Conservation (phyloP, 2,113 vertebrate species). For the Heterochromis multidens region DNA sequence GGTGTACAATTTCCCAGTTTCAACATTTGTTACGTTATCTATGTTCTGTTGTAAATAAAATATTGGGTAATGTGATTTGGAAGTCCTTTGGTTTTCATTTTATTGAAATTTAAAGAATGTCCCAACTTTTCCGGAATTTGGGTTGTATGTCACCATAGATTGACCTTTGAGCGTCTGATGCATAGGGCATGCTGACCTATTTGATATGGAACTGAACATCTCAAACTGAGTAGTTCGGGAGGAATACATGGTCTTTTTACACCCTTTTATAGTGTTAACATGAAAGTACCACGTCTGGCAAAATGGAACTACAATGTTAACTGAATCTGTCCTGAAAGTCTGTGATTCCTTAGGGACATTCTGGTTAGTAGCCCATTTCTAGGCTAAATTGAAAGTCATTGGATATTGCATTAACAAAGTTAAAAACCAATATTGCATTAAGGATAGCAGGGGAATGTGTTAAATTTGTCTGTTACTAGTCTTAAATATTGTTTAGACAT, state of each 20-base stretch:
- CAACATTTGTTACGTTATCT: too few relatives aligned
- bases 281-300: neutral
- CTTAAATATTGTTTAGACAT: neutral
- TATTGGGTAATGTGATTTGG: too few relatives aligned
- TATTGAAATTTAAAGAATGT: too few relatives aligned
- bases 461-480: neutral
- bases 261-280: neutral
- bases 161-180: neutral
- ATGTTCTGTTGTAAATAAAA: too few relatives aligned
- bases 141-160: neutral
- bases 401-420: neutral
- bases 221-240: neutral
- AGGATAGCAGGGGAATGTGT: neutral
- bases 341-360: neutral
- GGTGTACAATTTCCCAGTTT: too few relatives aligned
- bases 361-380: neutral
- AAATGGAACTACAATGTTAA: neutral
- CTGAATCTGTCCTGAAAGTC: neutral
- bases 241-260: neutral
- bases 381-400: neutral
- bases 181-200: neutral
- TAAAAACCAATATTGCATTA: neutral
- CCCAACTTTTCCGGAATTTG: too few relatives aligned
- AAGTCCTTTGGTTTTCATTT: too few relatives aligned
- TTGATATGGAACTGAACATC: neutral